Base-by-base conservation (phyloP, 1,140 invertebrate species). In the Drosophila pruinosa region DNA sequence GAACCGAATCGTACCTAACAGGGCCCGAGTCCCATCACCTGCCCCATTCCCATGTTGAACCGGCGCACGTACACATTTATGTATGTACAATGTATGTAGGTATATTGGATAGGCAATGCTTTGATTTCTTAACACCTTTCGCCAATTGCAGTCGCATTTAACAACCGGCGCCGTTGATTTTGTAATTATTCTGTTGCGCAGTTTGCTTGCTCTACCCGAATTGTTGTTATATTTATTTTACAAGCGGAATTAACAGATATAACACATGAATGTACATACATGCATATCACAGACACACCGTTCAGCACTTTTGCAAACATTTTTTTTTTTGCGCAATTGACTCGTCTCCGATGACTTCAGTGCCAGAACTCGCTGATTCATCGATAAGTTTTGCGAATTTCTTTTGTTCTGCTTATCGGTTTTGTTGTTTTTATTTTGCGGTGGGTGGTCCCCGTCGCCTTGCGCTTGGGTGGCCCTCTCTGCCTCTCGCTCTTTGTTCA, bases 131-230 rank as follows among this genome's bases (percentile, higher is more conserved):
- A 45, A 75, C 79, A 65, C 70, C 62, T 70, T 34, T 41, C 41
- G 48, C 28, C 22, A 54, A 58, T 50, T 73, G 61, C 74, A 82
- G 47, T 82, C 74, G 63, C 54, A 81, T 61, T 76, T 63, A 22
- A 53, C 50, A 36, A 54, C 54, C 34, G 53, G 50, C 50, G 56
- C 52, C 67, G 72, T 67, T 81, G 59, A 67, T 72, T 73, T 73
- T 86, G 73, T 80, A 85, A 85, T 85, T 85, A 73, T 74, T 80
- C 69, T 69, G 73, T 74, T 85, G 80, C 80, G 81, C 77, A 86
- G 80, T 85, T 68, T 8, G 47, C 12, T 31, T 31, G 47, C 26
- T 41, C 8, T 10, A n/a, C n/a, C 58, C 22, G 22, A 54, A 63
- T 63, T 71, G 50, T 48, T 68, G 36, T 14, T 72, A 56, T 34